These are phyloP conservation scores for Hemicrepidius hirtus DNA, from an alignment of 2,888 invertebrate species.

Conservation along the genomic window DNA sequence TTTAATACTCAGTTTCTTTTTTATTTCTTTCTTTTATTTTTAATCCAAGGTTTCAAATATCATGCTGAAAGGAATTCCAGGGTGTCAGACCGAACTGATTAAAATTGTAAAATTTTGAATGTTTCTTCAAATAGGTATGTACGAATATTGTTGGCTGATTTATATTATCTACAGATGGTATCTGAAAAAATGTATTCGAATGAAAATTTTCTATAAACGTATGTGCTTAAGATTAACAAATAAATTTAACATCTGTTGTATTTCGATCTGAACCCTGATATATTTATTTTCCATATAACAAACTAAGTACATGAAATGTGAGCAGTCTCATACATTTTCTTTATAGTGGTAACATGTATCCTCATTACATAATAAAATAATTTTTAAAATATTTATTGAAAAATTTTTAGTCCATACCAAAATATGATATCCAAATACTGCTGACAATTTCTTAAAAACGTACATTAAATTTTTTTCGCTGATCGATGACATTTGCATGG, in stretches of 20 bases:
- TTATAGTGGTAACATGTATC: conserved; percentile 44
- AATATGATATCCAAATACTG: too few relatives aligned
- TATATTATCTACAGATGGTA: neutral
- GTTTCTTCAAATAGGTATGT: neutral
- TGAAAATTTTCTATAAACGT: too few relatives aligned
- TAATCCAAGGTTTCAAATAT: conserved; percentile 24
- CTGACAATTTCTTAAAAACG: too few relatives aligned
- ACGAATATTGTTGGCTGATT: neutral
- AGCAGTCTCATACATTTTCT: conserved; percentile 35
- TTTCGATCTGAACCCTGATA: conserved; percentile 19
- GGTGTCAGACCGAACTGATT: conserved; percentile 23
- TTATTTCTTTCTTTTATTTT: conserved; percentile 28
- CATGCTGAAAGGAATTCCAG: conserved; percentile 2
- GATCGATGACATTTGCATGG: too few relatives aligned
- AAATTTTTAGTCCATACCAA: conserved; percentile 3
- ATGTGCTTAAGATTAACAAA: too few relatives aligned
- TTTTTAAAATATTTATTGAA: conserved; percentile 42
- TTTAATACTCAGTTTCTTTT: conserved; percentile 33
- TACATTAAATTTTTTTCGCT: too few relatives aligned
- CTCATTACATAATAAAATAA: conserved; percentile 46
- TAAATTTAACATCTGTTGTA: neutral
- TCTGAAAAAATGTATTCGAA: neutral
- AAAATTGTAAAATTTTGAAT: neutral
- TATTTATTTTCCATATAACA: neutral
- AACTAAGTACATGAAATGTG: conserved; percentile 33